Evolutionary conservation across 1,140 invertebrate genomes (phyloP).

Genomic region (Lethrus apterus): DNA sequence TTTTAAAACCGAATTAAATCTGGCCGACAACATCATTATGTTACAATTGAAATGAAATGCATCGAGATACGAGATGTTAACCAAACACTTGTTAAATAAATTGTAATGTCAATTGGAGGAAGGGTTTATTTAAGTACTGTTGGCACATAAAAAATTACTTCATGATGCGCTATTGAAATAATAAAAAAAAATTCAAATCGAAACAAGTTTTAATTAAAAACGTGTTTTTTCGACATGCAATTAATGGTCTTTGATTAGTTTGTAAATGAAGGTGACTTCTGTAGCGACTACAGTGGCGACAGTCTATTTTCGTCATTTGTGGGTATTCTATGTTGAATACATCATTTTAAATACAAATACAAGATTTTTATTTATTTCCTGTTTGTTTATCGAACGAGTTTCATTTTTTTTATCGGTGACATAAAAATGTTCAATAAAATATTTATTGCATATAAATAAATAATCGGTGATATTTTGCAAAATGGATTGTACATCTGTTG

Average conservation of each 20-base stretch:
- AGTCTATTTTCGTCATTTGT: too few species aligned
- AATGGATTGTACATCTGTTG: background rate
- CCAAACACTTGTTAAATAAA: too few species aligned
- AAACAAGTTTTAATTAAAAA: too few species aligned
- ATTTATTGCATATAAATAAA: background rate
- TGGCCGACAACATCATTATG: background rate
- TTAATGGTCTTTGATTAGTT: too few species aligned
- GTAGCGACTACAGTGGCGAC: too few species aligned
- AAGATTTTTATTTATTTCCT: background rate
- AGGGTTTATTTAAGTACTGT: background rate
- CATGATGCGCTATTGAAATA: too few species aligned
- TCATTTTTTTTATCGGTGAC: background rate
- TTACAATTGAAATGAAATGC: background rate
- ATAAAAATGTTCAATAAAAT: background rate
- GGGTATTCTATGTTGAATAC: background rate
- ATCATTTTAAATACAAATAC: background rate
- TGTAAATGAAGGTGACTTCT: too few species aligned
- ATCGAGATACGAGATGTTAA: background rate
- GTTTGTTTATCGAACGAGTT: conserved; percentile 1
- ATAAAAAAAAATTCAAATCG: too few species aligned
- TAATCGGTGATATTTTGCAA: background rate
- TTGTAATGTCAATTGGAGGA: background rate
- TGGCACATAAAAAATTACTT: too few species aligned
- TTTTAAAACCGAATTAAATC: background rate
- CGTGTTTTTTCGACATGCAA: too few species aligned